These are phyloP conservation scores for Keiferia lycopersicella DNA, from an alignment of 2,888 invertebrate genomes.

Conservation along the genomic window DNA sequence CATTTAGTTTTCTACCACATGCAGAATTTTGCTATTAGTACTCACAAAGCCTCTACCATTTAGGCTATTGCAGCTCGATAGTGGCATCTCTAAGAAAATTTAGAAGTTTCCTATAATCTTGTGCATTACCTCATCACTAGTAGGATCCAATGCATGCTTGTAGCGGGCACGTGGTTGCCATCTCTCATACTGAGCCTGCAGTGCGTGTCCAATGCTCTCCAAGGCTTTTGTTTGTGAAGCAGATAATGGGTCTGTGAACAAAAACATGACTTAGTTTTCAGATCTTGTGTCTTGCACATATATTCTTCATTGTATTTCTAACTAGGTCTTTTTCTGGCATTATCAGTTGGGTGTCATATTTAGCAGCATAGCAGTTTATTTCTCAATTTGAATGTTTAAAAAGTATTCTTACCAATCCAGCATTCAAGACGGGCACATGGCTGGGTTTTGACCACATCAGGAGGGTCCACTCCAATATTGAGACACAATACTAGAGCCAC, in stretches of 20 bases:
- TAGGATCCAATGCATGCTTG: constrained; percentile 98
- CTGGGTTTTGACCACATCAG: constrained; percentile 97
- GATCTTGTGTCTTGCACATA: too few species aligned
- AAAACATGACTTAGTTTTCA: background rate
- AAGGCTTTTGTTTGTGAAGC: constrained; percentile 95
- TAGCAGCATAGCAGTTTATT: too few species aligned
- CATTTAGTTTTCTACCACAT: too few species aligned
- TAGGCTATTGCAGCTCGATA: too few species aligned
- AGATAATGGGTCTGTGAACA: constrained; percentile 89
- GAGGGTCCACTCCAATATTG: constrained; percentile 99
- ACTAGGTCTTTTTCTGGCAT: too few species aligned
- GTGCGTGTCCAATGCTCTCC: constrained; percentile 93
- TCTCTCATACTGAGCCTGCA: constrained; percentile 98
- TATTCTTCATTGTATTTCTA: too few species aligned
- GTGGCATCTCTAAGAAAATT: too few species aligned
- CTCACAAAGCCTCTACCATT: too few species aligned
- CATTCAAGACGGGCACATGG: constrained; percentile 97
- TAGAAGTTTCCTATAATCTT: background rate
- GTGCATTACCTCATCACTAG: constrained; percentile 89
- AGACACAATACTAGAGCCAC: constrained; percentile 98
- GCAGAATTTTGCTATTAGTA: too few species aligned
- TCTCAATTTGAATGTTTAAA: background rate
- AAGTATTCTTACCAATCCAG: constrained; percentile 91
- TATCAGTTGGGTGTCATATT: too few species aligned
- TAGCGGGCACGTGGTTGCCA: constrained; percentile 99